Evolutionary conservation across 2,888 invertebrate genomes (phyloP).

Genomic region (Helobdella robusta): DNA sequence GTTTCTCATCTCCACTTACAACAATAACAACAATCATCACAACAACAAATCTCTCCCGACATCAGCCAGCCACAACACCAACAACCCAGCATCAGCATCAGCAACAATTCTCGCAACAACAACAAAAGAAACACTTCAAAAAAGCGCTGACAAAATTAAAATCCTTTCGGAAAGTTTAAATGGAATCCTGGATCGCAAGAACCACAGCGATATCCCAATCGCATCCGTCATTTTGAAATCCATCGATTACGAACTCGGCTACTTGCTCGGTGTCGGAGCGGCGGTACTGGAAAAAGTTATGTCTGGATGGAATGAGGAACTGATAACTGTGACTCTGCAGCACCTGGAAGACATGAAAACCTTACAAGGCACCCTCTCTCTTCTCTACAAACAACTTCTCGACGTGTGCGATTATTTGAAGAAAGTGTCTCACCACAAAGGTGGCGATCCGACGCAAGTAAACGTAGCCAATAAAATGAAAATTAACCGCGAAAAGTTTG

Average conservation of each 20-base stretch:
- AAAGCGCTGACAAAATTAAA: conserved; percentile 12
- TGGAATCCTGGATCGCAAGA: conserved; percentile 13
- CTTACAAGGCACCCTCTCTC: conserved; percentile 1
- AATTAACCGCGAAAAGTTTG: background rate
- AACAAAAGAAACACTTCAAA: too few species aligned
- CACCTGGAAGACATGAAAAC: conserved; percentile 12
- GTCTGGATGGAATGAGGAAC: conserved; percentile 2
- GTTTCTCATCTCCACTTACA: too few species aligned
- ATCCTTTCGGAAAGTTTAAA: conserved; percentile 9
- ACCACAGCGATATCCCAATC: background rate
- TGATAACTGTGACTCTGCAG: conserved; percentile 3
- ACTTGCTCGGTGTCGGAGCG: background rate
- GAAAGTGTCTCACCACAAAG: too few species aligned
- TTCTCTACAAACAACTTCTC: conserved; percentile 10
- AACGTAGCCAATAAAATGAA: too few species aligned
- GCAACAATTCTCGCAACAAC: too few species aligned
- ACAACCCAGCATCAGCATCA: too few species aligned
- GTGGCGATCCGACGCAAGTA: too few species aligned
- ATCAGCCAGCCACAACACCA: too few species aligned
- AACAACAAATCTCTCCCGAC: too few species aligned
- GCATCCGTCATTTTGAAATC: conserved; percentile 7
- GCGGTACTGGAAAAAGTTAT: background rate
- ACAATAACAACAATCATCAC: too few species aligned
- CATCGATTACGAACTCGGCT: conserved; percentile 1
- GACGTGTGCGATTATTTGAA: background rate